phyloP scores from a whole-genome alignment of 1,140 invertebrate species.

The Drosophila burlai region DNA sequence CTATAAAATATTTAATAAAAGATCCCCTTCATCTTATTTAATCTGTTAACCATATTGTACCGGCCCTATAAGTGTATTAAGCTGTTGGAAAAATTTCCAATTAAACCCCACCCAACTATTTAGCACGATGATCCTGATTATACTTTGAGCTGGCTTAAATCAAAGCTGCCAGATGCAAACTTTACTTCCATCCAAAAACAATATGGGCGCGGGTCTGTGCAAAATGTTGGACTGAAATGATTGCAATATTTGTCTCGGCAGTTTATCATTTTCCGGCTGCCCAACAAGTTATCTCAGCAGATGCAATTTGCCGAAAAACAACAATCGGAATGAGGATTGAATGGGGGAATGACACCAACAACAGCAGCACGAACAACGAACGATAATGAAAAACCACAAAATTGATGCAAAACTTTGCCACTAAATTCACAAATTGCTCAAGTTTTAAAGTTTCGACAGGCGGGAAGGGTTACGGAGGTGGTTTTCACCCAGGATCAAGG shows the following conservation, averaged over 20 bases:
- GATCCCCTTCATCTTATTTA: no score
- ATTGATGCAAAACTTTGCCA: slow-evolving; percentile 72
- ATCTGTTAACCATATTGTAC: not conserved
- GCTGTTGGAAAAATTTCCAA: not conserved
- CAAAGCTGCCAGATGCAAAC: slow-evolving; percentile 23
- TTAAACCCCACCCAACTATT: slow-evolving; percentile 16
- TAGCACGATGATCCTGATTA: slow-evolving; percentile 37
- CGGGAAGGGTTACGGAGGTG: slow-evolving; percentile 4
- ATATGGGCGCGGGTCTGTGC: not conserved
- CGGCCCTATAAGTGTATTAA: not conserved
- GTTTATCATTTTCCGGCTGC: slow-evolving; percentile 64
- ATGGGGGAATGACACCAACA: slow-evolving; percentile 22
- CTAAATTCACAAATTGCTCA: slow-evolving; percentile 81
- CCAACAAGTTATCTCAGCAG: slow-evolving; percentile 47
- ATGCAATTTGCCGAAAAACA: slow-evolving; percentile 60
- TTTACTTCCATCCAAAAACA: not conserved
- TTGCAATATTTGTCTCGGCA: slow-evolving; percentile 64
- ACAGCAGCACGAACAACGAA: slow-evolving; percentile 25
- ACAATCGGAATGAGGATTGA: slow-evolving; percentile 39
- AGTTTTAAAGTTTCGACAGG: slow-evolving; percentile 78
- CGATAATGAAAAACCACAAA: slow-evolving; percentile 77
- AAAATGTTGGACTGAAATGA: slow-evolving; percentile 47
- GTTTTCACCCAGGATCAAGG: slow-evolving; percentile 31
- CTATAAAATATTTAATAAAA: no score
- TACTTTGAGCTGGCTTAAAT: slow-evolving; percentile 24